Evolutionary conservation across 2,797 vertebrate species (phyloP).

Genomic region (Neostethus bicornis): DNA sequence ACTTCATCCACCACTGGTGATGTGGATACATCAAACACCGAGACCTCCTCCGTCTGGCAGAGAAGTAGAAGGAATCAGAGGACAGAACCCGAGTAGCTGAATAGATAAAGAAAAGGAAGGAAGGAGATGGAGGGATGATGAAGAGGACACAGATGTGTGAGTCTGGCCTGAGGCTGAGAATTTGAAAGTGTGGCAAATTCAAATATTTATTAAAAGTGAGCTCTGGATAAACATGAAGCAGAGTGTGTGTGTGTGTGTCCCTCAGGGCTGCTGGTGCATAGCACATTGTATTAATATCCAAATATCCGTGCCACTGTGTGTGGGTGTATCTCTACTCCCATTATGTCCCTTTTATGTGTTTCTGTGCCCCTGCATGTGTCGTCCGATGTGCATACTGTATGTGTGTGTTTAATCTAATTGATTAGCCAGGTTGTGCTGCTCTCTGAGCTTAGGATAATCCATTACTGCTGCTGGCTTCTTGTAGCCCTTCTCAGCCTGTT

Average conservation of each 20-base stretch:
- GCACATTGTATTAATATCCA: constrained; percentile 75
- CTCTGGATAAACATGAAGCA: constrained; percentile 81
- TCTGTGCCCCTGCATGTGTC: constrained; percentile 10
- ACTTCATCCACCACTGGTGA: no score
- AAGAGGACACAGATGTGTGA: constrained; percentile 76
- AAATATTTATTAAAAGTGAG: constrained; percentile 86
- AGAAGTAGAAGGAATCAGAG: no score
- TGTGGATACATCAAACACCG: no score
- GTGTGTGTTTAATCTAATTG: constrained; percentile 22
- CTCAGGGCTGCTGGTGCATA: constrained; percentile 70
- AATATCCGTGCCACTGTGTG: constrained; percentile 56
- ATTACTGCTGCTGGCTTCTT: constrained; percentile 19
- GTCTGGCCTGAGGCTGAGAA: constrained; percentile 72
- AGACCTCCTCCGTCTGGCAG: no score
- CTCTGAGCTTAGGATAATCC: constrained; percentile 24
- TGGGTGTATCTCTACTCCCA: constrained; percentile 29
- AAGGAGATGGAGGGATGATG: constrained; percentile 21
- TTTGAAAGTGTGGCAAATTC: constrained; percentile 83
- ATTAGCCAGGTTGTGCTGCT: constrained; percentile 26
- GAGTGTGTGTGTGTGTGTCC: constrained; percentile 53
- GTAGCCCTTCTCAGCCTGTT: constrained; percentile 26
- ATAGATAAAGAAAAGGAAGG: constrained; percentile 5
- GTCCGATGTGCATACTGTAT: not conserved
- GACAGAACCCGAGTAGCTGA: no score
- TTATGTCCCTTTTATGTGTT: constrained; percentile 17